Conservation (phyloP, 2,797 vertebrate genomes). For the Microctenopoma lineatum region DNA sequence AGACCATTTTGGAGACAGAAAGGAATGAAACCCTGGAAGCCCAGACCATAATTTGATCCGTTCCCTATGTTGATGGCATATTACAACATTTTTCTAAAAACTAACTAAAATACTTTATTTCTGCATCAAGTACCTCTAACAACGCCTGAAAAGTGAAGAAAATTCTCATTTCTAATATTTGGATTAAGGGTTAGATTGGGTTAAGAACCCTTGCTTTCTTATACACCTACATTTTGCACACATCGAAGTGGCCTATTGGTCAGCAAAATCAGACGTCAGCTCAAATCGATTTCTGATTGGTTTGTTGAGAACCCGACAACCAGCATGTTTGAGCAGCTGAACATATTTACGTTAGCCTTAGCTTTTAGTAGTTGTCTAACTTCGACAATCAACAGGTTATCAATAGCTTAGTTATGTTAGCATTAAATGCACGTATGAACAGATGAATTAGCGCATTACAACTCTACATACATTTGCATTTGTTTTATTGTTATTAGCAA, state of each 20-base stretch:
- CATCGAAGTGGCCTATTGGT: slow-evolving; percentile 54
- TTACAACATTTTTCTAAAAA: no score
- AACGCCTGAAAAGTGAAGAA: no score
- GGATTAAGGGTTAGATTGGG: no score
- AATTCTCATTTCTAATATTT: no score
- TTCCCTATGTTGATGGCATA: slow-evolving; percentile 3
- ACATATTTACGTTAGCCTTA: slow-evolving; percentile 13
- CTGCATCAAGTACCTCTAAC: no score
- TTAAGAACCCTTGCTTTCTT: background rate
- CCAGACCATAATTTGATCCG: background rate
- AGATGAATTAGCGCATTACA: fast-evolving
- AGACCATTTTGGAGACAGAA: background rate
- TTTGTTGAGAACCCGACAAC: background rate
- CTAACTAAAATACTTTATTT: no score
- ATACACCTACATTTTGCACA: slow-evolving; percentile 55
- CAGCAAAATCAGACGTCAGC: background rate
- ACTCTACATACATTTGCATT: background rate
- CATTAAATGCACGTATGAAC: background rate
- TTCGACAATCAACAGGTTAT: slow-evolving; percentile 73
- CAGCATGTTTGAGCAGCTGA: background rate
- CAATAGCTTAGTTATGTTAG: background rate
- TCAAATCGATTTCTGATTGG: slow-evolving; percentile 54
- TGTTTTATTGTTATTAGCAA: background rate
- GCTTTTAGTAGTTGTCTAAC: slow-evolving; percentile 22
- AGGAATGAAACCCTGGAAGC: slow-evolving; percentile 36